Evolutionary conservation across 1,140 invertebrate genomes (phyloP), one percentile per base, ranked within the genome.

Genomic region (Subanguina moxae): DNA sequence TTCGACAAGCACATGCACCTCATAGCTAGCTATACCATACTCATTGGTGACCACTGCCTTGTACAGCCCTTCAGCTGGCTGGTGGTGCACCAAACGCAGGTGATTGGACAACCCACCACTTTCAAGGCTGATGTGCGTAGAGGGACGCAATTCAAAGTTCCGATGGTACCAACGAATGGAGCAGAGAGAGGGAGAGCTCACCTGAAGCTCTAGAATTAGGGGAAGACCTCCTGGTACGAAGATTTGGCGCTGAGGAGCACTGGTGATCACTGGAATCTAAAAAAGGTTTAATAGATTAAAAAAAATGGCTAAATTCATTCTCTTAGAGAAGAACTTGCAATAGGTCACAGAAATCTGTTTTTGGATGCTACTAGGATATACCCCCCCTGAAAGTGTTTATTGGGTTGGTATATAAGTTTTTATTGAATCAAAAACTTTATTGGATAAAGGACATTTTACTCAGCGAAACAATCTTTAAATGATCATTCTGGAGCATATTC

Each of bases 71-170:
- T 69, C 65, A 25, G 58, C 27, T 21, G 78, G 77, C 9, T 67
- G 62, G 1, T 27, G n/a, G 58, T 80, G 61, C 1, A 62, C 59
- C n/a, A 68, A 42, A 30, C 59, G 42, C 19, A 38, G 45, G 58
- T 75, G 42, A 21, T 77, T 79, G 5, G 64, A 27, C n/a, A 25
- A 72, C 11, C 43, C 19, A 9, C 57, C 67, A 64, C 77, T 71
- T 17, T 57, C 56, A 43, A 75, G 38, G 3, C 30, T 28, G 5
- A 46, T 58, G 25, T 73, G 42, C 7, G 57, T 32, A 17, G 62
- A 63, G 17, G 64, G 48, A 19, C 72, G 71, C 1, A 79, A 23
- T 48, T 79, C 78, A 57, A 82, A 80, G 57, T 79, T 79, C 23
- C 75, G 71, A 13, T 64, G 57, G 56, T 77, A 80, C 79, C 79